These are phyloP conservation scores for Corythaeola cristata DNA, from an alignment of 2,113 vertebrate species.

Conservation along the genomic window DNA sequence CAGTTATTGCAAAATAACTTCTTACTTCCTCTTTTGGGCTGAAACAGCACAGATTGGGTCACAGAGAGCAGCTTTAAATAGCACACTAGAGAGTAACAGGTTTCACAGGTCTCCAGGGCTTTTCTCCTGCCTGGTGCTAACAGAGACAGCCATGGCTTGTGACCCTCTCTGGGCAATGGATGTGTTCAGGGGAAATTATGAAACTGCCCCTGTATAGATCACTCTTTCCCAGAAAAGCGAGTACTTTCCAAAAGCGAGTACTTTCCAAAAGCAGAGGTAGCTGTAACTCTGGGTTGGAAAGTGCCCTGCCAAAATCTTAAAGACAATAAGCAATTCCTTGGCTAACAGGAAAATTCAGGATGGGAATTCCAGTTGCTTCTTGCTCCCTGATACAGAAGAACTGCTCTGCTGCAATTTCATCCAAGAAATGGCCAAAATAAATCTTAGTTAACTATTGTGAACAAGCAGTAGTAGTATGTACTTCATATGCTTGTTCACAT, in stretches of 20 bases:
- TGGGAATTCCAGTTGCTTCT: background rate
- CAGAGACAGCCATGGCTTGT: background rate
- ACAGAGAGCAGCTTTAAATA: background rate
- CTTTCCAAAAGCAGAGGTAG: background rate
- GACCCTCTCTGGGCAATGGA: background rate
- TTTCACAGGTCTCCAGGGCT: background rate
- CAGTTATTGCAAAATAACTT: background rate
- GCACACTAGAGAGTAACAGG: background rate
- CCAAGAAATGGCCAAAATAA: rapidly evolving
- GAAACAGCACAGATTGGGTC: background rate
- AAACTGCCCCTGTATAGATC: background rate
- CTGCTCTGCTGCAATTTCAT: background rate
- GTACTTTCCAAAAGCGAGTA: background rate
- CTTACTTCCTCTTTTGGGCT: background rate
- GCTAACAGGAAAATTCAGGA: background rate
- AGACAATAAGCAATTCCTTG: background rate
- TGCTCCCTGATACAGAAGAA: background rate
- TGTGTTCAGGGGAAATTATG: background rate
- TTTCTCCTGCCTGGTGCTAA: background rate
- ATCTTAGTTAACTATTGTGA: background rate
- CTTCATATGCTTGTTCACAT: background rate
- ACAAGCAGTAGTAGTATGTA: background rate
- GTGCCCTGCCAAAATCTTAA: background rate
- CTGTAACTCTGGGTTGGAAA: background rate
- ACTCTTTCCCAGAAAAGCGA: background rate